Evolutionary conservation across 2,888 invertebrate species (phyloP).

Genomic region (Hipparchia sbordonii): DNA sequence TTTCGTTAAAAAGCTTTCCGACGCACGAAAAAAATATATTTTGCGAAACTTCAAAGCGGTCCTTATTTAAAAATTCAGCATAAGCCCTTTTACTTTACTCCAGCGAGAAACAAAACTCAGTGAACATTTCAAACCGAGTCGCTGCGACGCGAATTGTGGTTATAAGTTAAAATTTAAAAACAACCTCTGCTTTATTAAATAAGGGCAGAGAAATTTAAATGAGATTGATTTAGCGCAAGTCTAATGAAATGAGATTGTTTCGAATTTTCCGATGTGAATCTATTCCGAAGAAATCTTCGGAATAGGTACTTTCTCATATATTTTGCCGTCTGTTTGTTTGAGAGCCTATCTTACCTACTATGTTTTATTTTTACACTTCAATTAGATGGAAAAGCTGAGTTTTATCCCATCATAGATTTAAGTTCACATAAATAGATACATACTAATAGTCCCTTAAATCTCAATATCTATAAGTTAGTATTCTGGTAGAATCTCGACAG

Average conservation of each 20-base stretch:
- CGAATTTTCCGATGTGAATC: not conserved
- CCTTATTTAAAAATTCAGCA: constrained; percentile 16
- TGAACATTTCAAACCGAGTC: not conserved
- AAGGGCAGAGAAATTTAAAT: constrained; percentile 3
- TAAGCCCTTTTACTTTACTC: constrained; percentile 8
- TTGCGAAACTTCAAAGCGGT: constrained; percentile 27
- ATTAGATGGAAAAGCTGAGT: too few species aligned
- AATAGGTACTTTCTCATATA: too few species aligned
- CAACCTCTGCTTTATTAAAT: constrained; percentile 4
- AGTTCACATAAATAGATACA: too few species aligned
- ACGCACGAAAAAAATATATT: constrained; percentile 20
- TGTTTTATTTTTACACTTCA: too few species aligned
- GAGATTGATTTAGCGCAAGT: not conserved
- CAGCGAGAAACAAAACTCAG: constrained; percentile 9
- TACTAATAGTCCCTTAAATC: too few species aligned
- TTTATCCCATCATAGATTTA: too few species aligned
- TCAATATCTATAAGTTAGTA: too few species aligned
- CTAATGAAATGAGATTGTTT: not conserved
- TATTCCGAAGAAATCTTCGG: not conserved
- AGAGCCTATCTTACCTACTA: too few species aligned
- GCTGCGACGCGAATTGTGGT: constrained; percentile 14
- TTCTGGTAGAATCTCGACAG: too few species aligned
- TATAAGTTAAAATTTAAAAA: constrained; percentile 24
- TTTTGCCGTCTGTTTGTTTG: not conserved
- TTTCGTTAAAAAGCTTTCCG: constrained; percentile 15